phyloP scores from a whole-genome alignment of 2,113 vertebrate genomes.

The Ellobius talpinus region DNA sequence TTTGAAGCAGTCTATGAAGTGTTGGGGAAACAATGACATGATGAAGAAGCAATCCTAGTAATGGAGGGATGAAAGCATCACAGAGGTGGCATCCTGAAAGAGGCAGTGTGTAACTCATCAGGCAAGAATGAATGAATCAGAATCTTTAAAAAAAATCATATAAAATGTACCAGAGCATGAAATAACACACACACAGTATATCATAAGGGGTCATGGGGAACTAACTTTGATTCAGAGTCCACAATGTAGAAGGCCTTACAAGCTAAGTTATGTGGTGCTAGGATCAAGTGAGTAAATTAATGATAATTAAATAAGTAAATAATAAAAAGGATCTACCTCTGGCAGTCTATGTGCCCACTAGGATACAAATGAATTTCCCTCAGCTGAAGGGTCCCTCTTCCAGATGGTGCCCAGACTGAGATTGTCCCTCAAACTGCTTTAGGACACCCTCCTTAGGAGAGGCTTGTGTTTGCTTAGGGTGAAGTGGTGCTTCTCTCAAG shows the following conservation, averaged over 20 bases:
- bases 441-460: neutral
- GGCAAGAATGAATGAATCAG: neutral
- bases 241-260: neutral
- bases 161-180: neutral
- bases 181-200: neutral
- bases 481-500: neutral
- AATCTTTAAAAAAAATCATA: neutral
- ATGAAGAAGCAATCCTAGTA: neutral
- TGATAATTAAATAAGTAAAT: neutral
- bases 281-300: slow-evolving; percentile 16
- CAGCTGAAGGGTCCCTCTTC: neutral
- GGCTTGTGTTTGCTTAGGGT: neutral
- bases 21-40: neutral
- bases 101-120: neutral
- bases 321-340: neutral
- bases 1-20: neutral
- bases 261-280: neutral
- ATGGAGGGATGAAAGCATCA: neutral
- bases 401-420: neutral
- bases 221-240: neutral
- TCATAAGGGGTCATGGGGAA: neutral
- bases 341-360: neutral
- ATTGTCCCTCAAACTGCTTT: neutral
- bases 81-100: neutral
- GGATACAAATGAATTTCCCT: neutral